Conservation (phyloP, 2,797 vertebrate genomes). For the Graptemys geographica region DNA sequence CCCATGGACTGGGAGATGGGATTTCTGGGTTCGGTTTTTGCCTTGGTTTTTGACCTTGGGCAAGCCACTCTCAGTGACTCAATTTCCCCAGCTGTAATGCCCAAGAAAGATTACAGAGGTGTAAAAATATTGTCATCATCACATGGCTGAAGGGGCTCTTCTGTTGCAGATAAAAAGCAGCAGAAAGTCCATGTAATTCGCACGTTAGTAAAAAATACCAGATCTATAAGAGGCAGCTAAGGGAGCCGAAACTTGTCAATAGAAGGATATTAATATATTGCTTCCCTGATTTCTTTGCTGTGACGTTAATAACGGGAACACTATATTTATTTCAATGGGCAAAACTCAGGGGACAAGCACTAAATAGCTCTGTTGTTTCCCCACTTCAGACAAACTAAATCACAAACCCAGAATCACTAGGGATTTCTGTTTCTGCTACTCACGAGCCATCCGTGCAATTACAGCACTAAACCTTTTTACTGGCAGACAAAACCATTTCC, state of each 20-base stretch:
- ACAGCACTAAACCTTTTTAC: background rate
- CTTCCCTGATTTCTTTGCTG: background rate
- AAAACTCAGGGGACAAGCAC: background rate
- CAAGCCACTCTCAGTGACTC: background rate
- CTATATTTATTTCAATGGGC: background rate
- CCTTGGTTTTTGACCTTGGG: background rate
- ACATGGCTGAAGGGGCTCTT: background rate
- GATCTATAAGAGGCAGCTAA: background rate
- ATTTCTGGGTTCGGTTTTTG: background rate
- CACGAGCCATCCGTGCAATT: fast-evolving
- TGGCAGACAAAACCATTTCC: background rate
- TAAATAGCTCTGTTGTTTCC: background rate
- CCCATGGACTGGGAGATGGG: background rate
- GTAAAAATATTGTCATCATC: background rate
- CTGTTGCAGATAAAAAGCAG: background rate
- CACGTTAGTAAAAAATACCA: background rate
- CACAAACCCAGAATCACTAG: background rate
- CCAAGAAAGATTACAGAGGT: background rate
- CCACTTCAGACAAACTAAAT: background rate
- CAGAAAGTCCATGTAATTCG: background rate
- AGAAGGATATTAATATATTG: background rate
- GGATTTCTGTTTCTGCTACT: background rate
- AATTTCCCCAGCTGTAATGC: background rate
- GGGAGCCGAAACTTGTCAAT: background rate
- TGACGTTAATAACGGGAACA: background rate